Percentiles rank a stretch among this genome's conserved stretches.
phyloP scores from a whole-genome alignment of 2,113 vertebrate species.

The Struthio camelus region DNA sequence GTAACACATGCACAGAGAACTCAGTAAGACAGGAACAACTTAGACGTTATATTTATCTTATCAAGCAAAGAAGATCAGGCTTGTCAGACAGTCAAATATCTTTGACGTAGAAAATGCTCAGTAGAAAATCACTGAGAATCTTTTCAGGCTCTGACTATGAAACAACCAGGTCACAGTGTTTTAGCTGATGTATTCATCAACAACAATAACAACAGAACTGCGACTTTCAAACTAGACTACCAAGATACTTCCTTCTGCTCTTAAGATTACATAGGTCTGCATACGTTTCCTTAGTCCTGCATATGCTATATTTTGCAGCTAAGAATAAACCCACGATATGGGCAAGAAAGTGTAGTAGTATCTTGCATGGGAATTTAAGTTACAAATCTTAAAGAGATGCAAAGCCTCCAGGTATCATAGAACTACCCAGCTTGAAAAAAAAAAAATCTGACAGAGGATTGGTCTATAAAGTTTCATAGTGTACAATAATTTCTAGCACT shows the following conservation, averaged over 20 bases:
- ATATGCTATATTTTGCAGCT: neutral
- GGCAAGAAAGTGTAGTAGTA: neutral
- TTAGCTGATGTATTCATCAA: neutral
- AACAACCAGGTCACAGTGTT: neutral
- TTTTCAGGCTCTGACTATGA: neutral
- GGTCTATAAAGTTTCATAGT: constrained; percentile 3
- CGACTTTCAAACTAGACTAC: neutral
- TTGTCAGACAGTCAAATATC: neutral
- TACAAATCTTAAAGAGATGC: neutral
- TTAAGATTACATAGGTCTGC: neutral
- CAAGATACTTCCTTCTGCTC: neutral
- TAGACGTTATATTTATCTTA: neutral
- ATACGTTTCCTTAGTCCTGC: neutral
- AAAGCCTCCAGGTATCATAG: neutral
- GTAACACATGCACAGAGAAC: neutral
- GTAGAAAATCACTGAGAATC: neutral
- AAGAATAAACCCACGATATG: neutral
- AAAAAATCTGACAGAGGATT: constrained; percentile 70
- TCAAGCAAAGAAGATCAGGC: neutral
- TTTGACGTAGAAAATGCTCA: neutral
- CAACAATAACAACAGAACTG: neutral
- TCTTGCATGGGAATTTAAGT: neutral
- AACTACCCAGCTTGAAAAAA: neutral
- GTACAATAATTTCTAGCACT: neutral
- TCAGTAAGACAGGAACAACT: neutral